Percentiles rank a stretch among this genome's conserved stretches.
These are phyloP conservation scores for Pipra filicauda DNA, from an alignment of 2,113 vertebrate species.

Conservation along the genomic window DNA sequence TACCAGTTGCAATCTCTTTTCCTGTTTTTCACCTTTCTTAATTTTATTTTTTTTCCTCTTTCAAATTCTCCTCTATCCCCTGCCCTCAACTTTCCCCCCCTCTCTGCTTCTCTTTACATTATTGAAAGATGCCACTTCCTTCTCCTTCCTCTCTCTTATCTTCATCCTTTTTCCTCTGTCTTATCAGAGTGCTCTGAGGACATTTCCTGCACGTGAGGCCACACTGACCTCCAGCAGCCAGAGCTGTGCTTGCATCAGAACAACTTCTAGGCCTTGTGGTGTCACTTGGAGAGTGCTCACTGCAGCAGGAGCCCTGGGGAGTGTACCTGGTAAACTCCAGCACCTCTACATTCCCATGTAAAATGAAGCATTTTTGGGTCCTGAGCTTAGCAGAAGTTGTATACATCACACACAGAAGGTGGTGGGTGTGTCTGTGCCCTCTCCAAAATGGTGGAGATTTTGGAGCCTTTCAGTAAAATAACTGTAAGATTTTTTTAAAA, in stretches of 20 bases:
- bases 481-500: background rate
- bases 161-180: background rate
- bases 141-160: background rate
- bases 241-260: background rate
- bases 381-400: background rate
- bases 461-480: background rate
- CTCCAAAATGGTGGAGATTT: background rate
- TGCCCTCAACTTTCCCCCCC: background rate
- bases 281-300: background rate
- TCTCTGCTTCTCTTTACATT: fast-evolving
- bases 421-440: background rate
- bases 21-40: background rate
- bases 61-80: background rate
- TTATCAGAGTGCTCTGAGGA: background rate
- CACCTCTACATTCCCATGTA: fast-evolving
- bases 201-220: background rate
- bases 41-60: background rate
- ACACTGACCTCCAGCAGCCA: background rate
- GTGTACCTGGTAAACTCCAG: background rate
- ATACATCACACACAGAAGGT: background rate
- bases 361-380: background rate
- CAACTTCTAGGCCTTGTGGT: background rate
- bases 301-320: background rate
- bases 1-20: background rate
- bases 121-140: background rate